Percentiles rank a stretch among this genome's conserved stretches.
These are phyloP conservation scores for Nezara viridula DNA, from an alignment of 2,888 invertebrate genomes.

Conservation along the genomic window DNA sequence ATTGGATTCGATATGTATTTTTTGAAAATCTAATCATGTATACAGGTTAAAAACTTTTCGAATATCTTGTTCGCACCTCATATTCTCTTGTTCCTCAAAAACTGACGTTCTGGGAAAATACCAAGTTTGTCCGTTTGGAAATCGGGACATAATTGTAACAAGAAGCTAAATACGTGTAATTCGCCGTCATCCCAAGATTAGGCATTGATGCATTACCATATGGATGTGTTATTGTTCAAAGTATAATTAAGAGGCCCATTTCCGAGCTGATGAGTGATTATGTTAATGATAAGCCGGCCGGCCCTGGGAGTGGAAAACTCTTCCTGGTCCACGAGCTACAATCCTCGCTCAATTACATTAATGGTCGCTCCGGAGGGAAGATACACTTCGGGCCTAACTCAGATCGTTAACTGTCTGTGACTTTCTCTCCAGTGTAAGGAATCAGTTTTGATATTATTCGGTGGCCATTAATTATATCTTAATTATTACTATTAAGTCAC, in stretches of 20 bases:
- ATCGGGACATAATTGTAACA: no score
- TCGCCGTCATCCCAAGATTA: neutral
- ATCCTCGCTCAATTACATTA: neutral
- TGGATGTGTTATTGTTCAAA: neutral
- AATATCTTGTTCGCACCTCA: no score
- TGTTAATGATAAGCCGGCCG: neutral
- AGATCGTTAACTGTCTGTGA: neutral
- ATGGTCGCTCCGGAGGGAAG: neutral
- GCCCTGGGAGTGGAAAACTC: constrained; percentile 17
- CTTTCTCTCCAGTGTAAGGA: neutral
- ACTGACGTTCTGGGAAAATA: no score
- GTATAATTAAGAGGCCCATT: neutral
- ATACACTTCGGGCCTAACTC: neutral
- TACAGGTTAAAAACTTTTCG: no score
- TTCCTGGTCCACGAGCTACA: neutral
- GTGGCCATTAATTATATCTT: neutral
- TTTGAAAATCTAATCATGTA: no score
- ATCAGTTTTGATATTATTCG: neutral
- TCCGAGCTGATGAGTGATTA: neutral
- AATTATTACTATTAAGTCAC: neutral
- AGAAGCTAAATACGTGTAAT: no score
- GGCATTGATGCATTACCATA: neutral
- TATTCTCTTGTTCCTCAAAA: no score
- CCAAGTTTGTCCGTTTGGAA: no score
- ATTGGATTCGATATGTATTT: no score